These are phyloP conservation scores for Ceriagrion tenellum DNA, from an alignment of 2,888 invertebrate species.

Conservation along the genomic window DNA sequence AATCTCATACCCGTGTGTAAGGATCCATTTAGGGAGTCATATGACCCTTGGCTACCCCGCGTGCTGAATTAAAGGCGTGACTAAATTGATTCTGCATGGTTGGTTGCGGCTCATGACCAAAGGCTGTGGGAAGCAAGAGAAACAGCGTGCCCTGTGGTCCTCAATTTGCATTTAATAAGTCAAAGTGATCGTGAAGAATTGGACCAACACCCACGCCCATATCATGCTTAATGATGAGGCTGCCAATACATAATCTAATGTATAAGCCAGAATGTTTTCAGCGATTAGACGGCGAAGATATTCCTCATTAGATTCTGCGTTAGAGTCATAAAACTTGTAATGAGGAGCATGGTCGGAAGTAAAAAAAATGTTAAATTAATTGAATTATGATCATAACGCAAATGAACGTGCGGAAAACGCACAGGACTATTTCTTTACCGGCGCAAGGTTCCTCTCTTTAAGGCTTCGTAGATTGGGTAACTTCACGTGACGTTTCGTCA, in stretches of 20 bases:
- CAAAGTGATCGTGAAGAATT: background rate
- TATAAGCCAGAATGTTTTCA: no score
- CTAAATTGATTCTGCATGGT: background rate
- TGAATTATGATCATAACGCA: no score
- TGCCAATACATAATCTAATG: background rate
- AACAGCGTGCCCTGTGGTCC: background rate
- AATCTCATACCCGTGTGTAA: background rate
- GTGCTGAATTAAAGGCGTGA: background rate
- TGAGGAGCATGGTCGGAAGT: no score
- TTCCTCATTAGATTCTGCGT: no score
- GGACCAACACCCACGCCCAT: background rate
- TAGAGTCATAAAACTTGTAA: no score
- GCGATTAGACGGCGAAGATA: no score
- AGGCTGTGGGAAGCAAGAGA: background rate
- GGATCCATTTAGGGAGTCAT: background rate
- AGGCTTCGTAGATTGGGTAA: no score
- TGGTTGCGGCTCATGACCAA: background rate
- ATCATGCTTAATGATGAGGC: background rate
- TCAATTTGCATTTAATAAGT: conserved; percentile 20
- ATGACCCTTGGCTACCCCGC: background rate
- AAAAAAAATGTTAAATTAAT: no score
- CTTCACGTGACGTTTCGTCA: no score
- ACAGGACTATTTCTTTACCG: no score
- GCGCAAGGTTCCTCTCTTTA: no score
- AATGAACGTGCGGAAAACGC: no score